Conservation (phyloP, 1,140 invertebrate genomes). For the Ectropis grisescens region DNA sequence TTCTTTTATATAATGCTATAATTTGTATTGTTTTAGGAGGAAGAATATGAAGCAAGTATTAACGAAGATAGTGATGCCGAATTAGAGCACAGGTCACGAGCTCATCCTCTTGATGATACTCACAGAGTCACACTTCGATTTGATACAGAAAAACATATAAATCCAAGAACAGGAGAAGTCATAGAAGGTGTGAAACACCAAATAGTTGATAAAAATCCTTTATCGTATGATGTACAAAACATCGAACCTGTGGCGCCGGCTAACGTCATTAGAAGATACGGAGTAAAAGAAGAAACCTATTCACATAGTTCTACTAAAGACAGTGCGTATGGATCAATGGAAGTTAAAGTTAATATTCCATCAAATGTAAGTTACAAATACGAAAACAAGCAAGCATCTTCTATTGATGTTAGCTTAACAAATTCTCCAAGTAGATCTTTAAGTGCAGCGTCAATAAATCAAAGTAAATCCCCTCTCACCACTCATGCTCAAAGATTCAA, state of each 20-base stretch:
- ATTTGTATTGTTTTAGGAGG: slow-evolving; percentile 41
- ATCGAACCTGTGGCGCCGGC: slow-evolving; percentile 60
- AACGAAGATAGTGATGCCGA: slow-evolving; percentile 55
- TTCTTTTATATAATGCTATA: too few relatives aligned
- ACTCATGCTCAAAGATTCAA: slow-evolving; percentile 50
- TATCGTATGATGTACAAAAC: slow-evolving; percentile 67
- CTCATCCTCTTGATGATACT: slow-evolving; percentile 57
- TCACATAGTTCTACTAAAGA: slow-evolving; percentile 63
- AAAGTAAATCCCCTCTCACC: slow-evolving; percentile 42
- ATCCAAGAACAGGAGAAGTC: slow-evolving; percentile 72
- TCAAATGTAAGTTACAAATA: slow-evolving; percentile 20
- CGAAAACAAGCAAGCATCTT: slow-evolving; percentile 25
- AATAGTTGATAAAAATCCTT: slow-evolving; percentile 39
- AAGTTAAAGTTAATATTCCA: slow-evolving; percentile 39
- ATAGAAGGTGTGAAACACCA: slow-evolving; percentile 50
- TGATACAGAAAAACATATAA: slow-evolving; percentile 72
- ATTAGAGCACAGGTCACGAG: slow-evolving; percentile 46
- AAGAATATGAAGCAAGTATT: slow-evolving; percentile 28
- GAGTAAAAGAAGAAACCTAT: slow-evolving; percentile 52
- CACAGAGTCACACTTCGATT: slow-evolving; percentile 47
- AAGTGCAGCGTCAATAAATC: slow-evolving; percentile 39
- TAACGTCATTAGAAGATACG: slow-evolving; percentile 45
- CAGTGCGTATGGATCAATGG: slow-evolving; percentile 67
- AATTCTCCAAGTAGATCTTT: slow-evolving; percentile 53
- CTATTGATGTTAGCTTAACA: slow-evolving; percentile 25